phyloP scores from a whole-genome alignment of 37 sponge, comb jelly and placozoan genomes.

The Chondrilla cf. caribensis region DNA sequence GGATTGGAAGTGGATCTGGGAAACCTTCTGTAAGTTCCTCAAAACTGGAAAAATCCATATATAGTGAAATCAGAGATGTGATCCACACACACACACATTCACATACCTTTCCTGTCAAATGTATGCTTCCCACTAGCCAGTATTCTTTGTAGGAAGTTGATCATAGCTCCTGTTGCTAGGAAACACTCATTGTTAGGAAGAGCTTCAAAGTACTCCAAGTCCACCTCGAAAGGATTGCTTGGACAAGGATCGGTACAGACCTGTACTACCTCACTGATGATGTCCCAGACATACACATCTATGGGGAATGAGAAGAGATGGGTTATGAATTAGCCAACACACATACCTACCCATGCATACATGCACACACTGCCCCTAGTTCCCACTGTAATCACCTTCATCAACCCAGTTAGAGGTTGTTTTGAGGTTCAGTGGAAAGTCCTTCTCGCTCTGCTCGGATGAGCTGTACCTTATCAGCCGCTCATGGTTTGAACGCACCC shows the following conservation, averaged over 20 bases:
- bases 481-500: slow-evolving; percentile 89
- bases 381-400: no score
- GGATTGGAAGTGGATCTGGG: slow-evolving; percentile 57
- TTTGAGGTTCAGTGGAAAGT: slow-evolving; percentile 78
- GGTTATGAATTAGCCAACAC: not conserved
- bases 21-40: slow-evolving; percentile 36
- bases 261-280: slow-evolving; percentile 81
- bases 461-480: slow-evolving; percentile 44
- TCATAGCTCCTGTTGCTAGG: slow-evolving; percentile 86
- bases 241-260: slow-evolving; percentile 79
- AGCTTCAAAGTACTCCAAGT: slow-evolving; percentile 79
- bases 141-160: slow-evolving; percentile 43
- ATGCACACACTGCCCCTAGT: no score
- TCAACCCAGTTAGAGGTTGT: slow-evolving; percentile 76
- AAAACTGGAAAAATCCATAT: slow-evolving; percentile 46
- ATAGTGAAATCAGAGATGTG: not conserved
- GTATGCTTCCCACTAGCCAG: slow-evolving; percentile 44
- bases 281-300: slow-evolving; percentile 85
- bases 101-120: slow-evolving; percentile 57
- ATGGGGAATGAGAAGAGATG: not conserved
- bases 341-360: not conserved
- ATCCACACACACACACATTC: no score
- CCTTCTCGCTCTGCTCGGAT: slow-evolving; percentile 58
- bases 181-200: slow-evolving; percentile 57
- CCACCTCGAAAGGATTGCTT: slow-evolving; percentile 90